These are phyloP conservation scores for Eristalinus aeneus DNA, from an alignment of 2,888 invertebrate genomes.

Conservation along the genomic window DNA sequence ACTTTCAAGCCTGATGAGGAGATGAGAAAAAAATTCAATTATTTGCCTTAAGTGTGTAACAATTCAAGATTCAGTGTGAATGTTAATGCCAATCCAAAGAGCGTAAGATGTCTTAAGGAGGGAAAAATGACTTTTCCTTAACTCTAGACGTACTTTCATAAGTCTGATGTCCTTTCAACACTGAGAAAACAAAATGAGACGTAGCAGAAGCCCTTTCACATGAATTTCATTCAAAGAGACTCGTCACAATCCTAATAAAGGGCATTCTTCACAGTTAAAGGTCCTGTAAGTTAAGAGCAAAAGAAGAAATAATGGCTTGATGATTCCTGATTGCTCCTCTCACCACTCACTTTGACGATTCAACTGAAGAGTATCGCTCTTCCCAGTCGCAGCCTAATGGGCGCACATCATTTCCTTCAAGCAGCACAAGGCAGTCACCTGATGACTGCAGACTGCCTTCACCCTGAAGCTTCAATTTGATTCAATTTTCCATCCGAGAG, in stretches of 20 bases:
- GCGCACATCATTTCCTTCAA: slow-evolving; percentile 47
- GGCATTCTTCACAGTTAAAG: not conserved
- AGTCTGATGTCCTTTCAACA: not conserved
- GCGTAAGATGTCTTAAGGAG: too few relatives aligned
- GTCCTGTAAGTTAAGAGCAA: not conserved
- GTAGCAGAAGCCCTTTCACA: too few relatives aligned
- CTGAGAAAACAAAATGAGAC: too few relatives aligned
- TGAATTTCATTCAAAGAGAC: not conserved
- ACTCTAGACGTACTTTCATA: too few relatives aligned
- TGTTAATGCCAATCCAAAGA: not conserved
- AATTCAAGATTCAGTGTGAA: too few relatives aligned
- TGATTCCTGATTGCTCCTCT: slow-evolving; percentile 53
- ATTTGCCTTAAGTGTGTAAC: too few relatives aligned
- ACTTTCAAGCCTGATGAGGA: too few relatives aligned
- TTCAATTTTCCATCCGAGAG: slow-evolving; percentile 56
- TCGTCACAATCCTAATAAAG: not conserved
- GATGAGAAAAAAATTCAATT: too few relatives aligned
- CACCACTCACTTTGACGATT: slow-evolving; percentile 49
- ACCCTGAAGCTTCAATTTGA: slow-evolving; percentile 35
- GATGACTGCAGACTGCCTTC: not conserved
- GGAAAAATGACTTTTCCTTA: too few relatives aligned
- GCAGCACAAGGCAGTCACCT: slow-evolving; percentile 1
- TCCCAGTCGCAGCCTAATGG: slow-evolving; percentile 42
- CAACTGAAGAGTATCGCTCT: slow-evolving; percentile 40
- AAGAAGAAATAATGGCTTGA: slow-evolving; percentile 22